These are phyloP conservation scores for Lepisosteus osseus DNA, from an alignment of 2,113 vertebrate genomes.

Conservation along the genomic window DNA sequence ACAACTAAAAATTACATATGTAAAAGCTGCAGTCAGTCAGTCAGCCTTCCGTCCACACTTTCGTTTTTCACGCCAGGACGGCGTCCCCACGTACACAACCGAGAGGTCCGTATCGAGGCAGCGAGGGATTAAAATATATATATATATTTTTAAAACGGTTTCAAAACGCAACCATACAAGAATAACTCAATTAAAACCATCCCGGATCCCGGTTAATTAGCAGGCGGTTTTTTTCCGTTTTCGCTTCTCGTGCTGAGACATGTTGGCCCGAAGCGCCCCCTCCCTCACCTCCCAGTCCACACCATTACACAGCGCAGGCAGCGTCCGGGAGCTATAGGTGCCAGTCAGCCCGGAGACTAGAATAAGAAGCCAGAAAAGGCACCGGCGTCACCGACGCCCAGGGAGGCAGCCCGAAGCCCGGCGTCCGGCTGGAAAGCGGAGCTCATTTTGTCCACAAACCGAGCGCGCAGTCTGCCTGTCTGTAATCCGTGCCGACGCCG, in stretches of 20 bases:
- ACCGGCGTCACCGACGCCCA: conserved; percentile 41
- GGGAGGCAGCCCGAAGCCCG: conserved; percentile 71
- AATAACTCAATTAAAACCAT: too few relatives aligned
- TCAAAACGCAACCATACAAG: too few relatives aligned
- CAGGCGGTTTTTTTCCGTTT: conserved; percentile 34
- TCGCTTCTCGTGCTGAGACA: conserved; percentile 40
- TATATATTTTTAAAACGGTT: too few relatives aligned
- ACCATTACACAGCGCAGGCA: conserved; percentile 38
- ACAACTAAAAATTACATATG: conserved; percentile 17
- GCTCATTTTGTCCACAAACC: conserved; percentile 67
- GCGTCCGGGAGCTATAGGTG: conserved; percentile 52
- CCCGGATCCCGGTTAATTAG: not conserved
- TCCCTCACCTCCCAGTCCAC: too few relatives aligned
- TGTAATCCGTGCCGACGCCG: conserved; percentile 47
- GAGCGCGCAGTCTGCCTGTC: conserved; percentile 48
- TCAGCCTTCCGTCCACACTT: too few relatives aligned
- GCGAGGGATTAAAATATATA: too few relatives aligned
- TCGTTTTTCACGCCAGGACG: too few relatives aligned
- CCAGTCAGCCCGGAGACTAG: conserved; percentile 51
- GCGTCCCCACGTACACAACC: too few relatives aligned
- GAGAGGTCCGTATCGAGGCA: too few relatives aligned
- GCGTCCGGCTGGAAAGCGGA: conserved; percentile 67
- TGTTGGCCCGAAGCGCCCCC: not conserved
- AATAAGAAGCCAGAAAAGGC: conserved; percentile 35
- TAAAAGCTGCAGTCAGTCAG: not conserved